phyloP scores from a whole-genome alignment of 2,113 vertebrate genomes.

The Diadophis punctatus region DNA sequence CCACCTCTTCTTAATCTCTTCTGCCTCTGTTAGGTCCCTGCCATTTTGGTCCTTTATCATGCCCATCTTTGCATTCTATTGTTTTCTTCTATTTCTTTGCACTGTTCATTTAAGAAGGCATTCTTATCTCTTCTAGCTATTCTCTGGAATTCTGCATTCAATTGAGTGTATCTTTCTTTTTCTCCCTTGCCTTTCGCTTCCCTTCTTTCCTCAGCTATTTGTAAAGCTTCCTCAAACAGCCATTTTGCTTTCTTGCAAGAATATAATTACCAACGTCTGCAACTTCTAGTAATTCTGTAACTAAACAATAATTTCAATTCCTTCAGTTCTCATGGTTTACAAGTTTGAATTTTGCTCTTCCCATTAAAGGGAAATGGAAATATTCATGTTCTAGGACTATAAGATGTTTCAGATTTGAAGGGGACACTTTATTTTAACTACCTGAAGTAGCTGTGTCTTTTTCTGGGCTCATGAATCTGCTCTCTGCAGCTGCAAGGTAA shows the following conservation, averaged over 20 bases:
- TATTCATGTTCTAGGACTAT: neutral
- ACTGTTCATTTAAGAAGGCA: too few species aligned
- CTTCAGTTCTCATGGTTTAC: neutral
- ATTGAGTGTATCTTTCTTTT: too few species aligned
- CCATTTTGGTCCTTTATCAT: too few species aligned
- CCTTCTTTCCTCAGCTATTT: too few species aligned
- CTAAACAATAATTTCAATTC: neutral
- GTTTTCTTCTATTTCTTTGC: too few species aligned
- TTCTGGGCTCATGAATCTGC: neutral
- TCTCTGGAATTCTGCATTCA: too few species aligned
- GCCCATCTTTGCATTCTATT: too few species aligned
- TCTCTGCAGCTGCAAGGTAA: neutral
- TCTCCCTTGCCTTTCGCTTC: too few species aligned
- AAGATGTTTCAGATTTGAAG: neutral
- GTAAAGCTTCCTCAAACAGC: too few species aligned
- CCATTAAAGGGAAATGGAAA: neutral
- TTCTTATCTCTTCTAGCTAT: too few species aligned
- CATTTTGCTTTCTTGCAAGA: neutral
- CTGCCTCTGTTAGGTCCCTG: too few species aligned
- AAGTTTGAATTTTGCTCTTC: neutral
- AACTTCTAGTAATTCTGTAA: neutral
- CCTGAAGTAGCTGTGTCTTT: neutral
- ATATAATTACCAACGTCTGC: neutral
- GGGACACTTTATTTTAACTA: neutral
- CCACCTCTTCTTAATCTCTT: too few species aligned